Evolutionary conservation across 1,140 invertebrate species (phyloP).

Genomic region (Eurosta solidaginis): DNA sequence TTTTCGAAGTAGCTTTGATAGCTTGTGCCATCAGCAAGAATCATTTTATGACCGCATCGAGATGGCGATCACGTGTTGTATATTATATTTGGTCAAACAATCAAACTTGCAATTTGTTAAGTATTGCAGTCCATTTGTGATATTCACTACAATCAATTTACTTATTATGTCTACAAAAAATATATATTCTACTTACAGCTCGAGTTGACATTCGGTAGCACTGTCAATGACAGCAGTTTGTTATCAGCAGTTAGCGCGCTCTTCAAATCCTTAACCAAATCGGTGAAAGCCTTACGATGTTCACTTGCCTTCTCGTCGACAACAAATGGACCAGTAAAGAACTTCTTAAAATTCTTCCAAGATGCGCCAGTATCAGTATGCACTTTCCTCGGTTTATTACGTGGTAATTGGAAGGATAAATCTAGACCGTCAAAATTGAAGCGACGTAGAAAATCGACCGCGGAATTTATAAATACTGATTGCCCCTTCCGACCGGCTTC

Average conservation of each 20-base stretch:
- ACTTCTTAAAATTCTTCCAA: constrained; percentile 77
- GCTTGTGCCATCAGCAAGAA: too few relatives aligned
- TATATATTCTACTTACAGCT: constrained; percentile 66
- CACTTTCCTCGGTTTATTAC: constrained; percentile 76
- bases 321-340: constrained; percentile 69
- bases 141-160: too few relatives aligned
- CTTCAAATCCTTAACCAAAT: constrained; percentile 73
- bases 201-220: constrained; percentile 77
- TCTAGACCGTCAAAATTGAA: constrained; percentile 84
- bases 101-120: too few relatives aligned
- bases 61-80: too few relatives aligned
- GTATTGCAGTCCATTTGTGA: too few relatives aligned
- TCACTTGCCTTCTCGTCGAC: constrained; percentile 76
- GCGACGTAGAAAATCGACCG: constrained; percentile 69
- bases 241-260: constrained; percentile 67
- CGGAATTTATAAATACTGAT: constrained; percentile 75
- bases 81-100: too few relatives aligned
- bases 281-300: constrained; percentile 74
- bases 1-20: too few relatives aligned
- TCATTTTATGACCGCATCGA: too few relatives aligned
- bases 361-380: constrained; percentile 68
- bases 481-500: constrained; percentile 71
- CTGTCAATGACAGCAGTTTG: constrained; percentile 69
- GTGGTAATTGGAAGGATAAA: constrained; percentile 81
- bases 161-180: neutral